A percentile compares a stretch with the other conserved stretches of the same genome.
These are phyloP conservation scores for Drosophila lacteicornis DNA, from an alignment of 1,140 invertebrate genomes.

Conservation along the genomic window DNA sequence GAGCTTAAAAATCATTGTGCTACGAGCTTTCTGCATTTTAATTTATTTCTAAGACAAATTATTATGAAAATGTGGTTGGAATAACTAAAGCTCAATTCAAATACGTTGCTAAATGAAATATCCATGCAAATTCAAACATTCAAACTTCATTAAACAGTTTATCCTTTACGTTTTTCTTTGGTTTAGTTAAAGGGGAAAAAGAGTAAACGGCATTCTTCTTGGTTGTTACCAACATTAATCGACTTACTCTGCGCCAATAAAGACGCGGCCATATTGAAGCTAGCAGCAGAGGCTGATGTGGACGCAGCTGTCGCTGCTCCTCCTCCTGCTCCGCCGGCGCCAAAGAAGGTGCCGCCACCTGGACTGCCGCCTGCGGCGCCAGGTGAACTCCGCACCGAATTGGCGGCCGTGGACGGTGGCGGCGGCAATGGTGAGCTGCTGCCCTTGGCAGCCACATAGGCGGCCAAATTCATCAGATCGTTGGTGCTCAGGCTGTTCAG, in stretches of 20 bases:
- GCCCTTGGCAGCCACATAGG: constrained; percentile 73
- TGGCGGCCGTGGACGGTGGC: constrained; percentile 35
- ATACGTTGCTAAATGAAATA: background rate
- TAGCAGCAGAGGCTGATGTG: constrained; percentile 66
- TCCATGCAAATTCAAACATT: background rate
- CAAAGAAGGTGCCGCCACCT: constrained; percentile 36
- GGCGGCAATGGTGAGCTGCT: constrained; percentile 42
- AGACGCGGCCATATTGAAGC: constrained; percentile 87
- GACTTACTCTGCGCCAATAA: constrained; percentile 92
- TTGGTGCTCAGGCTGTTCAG: constrained; percentile 76
- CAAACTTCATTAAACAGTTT: background rate
- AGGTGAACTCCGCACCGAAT: constrained; percentile 31
- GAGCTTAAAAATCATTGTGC: too few species aligned
- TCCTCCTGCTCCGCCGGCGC: background rate
- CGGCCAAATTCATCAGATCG: constrained; percentile 79
- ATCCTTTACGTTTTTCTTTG: background rate
- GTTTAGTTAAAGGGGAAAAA: background rate
- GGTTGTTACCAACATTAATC: constrained; percentile 85
- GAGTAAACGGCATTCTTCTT: constrained; percentile 47
- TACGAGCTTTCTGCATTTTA: too few species aligned
- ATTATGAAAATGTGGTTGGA: too few species aligned
- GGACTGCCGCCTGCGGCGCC: constrained; percentile 2
- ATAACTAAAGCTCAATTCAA: background rate
- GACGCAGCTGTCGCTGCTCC: constrained; percentile 20
- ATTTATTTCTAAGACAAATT: too few species aligned